Conservation (phyloP, 2,888 invertebrate genomes). For the Metacarcinus magister region DNA sequence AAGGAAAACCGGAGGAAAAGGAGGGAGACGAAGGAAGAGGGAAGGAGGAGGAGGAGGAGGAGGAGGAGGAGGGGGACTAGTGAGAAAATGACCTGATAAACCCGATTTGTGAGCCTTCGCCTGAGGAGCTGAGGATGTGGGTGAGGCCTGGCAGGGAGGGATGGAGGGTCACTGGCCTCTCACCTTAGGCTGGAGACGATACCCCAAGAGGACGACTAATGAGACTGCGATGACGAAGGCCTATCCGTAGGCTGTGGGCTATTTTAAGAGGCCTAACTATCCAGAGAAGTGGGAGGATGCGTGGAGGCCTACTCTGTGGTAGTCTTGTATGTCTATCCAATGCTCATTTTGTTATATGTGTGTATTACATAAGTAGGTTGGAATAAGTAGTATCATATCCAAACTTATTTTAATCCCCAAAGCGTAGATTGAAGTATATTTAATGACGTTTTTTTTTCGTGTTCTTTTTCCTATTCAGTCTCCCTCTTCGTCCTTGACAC, state of each 20-base stretch:
- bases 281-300: too few species aligned
- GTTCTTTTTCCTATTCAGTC: too few species aligned
- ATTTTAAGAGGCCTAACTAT: too few species aligned
- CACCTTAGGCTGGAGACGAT: conserved; percentile 6
- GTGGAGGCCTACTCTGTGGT: not conserved
- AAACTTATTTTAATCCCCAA: too few species aligned
- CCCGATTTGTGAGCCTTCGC: conserved; percentile 62
- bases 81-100: conserved; percentile 66
- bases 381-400: too few species aligned
- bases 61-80: not conserved
- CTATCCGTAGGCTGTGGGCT: not conserved
- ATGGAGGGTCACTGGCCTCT: not conserved
- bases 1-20: not conserved
- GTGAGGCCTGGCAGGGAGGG: conserved; percentile 3
- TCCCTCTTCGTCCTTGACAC: too few species aligned
- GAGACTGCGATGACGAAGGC: not conserved
- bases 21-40: conserved; percentile 35
- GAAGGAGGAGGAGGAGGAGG: not conserved
- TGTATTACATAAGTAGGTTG: too few species aligned
- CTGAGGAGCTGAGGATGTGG: conserved; percentile 28
- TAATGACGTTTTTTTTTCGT: too few species aligned
- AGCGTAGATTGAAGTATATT: too few species aligned
- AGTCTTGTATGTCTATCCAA: not conserved
- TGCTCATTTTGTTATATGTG: too few species aligned
- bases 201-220: conserved; percentile 26